A percentile compares a stretch with the other conserved stretches of the same genome.
These are phyloP conservation scores for Nothocercus nigrocapillus DNA, from an alignment of 2,113 vertebrate species.

Conservation along the genomic window DNA sequence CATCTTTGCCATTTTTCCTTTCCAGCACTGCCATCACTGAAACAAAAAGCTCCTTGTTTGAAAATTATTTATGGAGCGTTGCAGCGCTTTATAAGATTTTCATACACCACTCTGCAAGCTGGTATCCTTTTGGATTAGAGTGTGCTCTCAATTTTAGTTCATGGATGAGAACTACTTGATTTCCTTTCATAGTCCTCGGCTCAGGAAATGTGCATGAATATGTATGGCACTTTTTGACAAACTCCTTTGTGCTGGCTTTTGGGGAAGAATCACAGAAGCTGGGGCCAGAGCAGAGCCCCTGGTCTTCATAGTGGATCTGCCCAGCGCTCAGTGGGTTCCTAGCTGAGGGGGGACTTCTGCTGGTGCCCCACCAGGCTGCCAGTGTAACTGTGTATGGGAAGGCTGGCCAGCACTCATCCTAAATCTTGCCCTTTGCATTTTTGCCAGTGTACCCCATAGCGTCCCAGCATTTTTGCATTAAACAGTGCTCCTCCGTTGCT, in stretches of 20 bases:
- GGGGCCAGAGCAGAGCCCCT: background rate
- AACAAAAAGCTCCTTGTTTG: conserved; percentile 69
- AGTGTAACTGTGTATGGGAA: background rate
- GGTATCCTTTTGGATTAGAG: conserved; percentile 54
- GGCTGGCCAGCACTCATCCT: background rate
- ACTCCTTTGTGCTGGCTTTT: background rate
- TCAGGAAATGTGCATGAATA: conserved; percentile 60
- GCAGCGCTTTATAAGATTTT: conserved; percentile 67
- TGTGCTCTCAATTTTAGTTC: conserved; percentile 66
- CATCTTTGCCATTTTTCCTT: conserved; percentile 51
- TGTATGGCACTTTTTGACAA: background rate
- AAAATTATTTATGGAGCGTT: conserved; percentile 76
- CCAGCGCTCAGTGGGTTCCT: rapidly evolving
- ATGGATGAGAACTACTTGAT: conserved; percentile 51
- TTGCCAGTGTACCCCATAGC: background rate
- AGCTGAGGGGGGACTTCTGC: background rate
- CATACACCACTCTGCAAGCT: conserved; percentile 54
- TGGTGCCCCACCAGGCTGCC: background rate
- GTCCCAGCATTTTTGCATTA: background rate
- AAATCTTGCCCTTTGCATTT: background rate
- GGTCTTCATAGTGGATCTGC: background rate
- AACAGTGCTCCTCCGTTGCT: background rate
- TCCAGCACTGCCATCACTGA: conserved; percentile 66
- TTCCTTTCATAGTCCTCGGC: conserved; percentile 66
- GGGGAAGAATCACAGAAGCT: background rate